These are phyloP conservation scores for Heteromormyrus szaboi DNA, from an alignment of 2,797 vertebrate genomes.

Conservation along the genomic window DNA sequence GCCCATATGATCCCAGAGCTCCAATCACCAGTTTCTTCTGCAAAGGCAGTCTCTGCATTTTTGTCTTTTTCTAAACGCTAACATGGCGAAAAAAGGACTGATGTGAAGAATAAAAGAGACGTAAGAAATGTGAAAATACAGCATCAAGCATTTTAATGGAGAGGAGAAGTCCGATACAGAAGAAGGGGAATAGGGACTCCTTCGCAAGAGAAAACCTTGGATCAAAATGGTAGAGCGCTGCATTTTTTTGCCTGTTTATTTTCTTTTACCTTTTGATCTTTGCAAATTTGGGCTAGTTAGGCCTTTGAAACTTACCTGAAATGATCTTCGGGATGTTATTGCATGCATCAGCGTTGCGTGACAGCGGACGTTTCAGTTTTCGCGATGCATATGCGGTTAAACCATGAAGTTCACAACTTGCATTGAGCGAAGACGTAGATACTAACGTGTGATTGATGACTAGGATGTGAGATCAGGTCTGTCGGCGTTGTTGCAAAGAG, in stretches of 20 bases:
- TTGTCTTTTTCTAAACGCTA: constrained; percentile 62
- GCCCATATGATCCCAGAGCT: constrained; percentile 81
- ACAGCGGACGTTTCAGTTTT: constrained; percentile 32
- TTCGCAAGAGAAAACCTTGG: constrained; percentile 69
- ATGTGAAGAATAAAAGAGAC: constrained; percentile 40
- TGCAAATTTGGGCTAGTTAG: constrained; percentile 53
- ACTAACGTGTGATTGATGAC: constrained; percentile 46
- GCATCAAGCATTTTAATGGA: constrained; percentile 66
- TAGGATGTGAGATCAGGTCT: constrained; percentile 56
- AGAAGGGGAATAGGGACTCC: constrained; percentile 72
- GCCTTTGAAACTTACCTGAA: constrained; percentile 58
- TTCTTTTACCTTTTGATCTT: constrained; percentile 55
- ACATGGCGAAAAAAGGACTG: constrained; percentile 53
- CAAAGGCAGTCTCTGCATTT: constrained; percentile 73
- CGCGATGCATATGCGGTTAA: constrained; percentile 19
- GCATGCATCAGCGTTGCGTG: constrained; percentile 16
- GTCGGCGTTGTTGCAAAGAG: constrained; percentile 60
- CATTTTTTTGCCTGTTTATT: constrained; percentile 39
- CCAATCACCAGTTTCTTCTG: constrained; percentile 76
- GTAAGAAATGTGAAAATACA: constrained; percentile 63
- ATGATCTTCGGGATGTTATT: constrained; percentile 33
- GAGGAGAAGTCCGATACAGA: constrained; percentile 60
- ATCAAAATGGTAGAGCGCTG: constrained; percentile 81
- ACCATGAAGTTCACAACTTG: constrained; percentile 63
- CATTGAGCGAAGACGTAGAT: constrained; percentile 40